These are phyloP conservation scores for Cyclophora punctaria DNA, from an alignment of 2,888 invertebrate genomes.

Conservation along the genomic window DNA sequence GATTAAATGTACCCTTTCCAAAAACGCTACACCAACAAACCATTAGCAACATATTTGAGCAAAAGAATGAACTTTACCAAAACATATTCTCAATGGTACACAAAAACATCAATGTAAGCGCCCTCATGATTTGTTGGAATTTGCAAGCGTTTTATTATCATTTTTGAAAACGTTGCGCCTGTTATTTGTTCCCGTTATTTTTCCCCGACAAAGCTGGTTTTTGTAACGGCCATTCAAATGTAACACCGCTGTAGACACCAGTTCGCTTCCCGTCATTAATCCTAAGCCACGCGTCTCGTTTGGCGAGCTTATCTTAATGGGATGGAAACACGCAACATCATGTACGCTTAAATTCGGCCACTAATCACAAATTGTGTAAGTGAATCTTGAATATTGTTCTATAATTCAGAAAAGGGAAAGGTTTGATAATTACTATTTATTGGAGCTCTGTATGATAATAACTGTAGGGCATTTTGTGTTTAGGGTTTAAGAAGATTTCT, in stretches of 20 bases:
- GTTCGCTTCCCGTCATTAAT: slow-evolving; percentile 53
- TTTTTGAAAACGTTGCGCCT: slow-evolving; percentile 11
- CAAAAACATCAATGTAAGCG: slow-evolving; percentile 20
- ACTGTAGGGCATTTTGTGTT: too few relatives aligned
- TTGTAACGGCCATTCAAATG: slow-evolving; percentile 29
- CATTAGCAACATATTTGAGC: too few relatives aligned
- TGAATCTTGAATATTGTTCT: slow-evolving; percentile 13
- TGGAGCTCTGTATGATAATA: too few relatives aligned
- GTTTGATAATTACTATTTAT: too few relatives aligned
- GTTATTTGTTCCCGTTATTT: slow-evolving; percentile 7
- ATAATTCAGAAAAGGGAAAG: background rate
- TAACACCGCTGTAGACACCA: slow-evolving; percentile 40
- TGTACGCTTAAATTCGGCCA: slow-evolving; percentile 28
- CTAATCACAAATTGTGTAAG: slow-evolving; percentile 31
- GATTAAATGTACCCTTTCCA: too few relatives aligned
- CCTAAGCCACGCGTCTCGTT: slow-evolving; percentile 48
- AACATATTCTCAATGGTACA: slow-evolving; percentile 15
- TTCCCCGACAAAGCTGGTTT: slow-evolving; percentile 11
- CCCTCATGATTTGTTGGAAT: slow-evolving; percentile 23
- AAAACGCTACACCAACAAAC: too few relatives aligned
- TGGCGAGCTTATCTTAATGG: slow-evolving; percentile 55
- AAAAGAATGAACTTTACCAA: too few relatives aligned
- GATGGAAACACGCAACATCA: slow-evolving; percentile 45
- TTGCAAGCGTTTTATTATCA: slow-evolving; percentile 21
- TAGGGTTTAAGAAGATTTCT: too few relatives aligned